Base-by-base conservation (phyloP, 2,113 vertebrate genomes). In the Sturnus vulgaris region DNA sequence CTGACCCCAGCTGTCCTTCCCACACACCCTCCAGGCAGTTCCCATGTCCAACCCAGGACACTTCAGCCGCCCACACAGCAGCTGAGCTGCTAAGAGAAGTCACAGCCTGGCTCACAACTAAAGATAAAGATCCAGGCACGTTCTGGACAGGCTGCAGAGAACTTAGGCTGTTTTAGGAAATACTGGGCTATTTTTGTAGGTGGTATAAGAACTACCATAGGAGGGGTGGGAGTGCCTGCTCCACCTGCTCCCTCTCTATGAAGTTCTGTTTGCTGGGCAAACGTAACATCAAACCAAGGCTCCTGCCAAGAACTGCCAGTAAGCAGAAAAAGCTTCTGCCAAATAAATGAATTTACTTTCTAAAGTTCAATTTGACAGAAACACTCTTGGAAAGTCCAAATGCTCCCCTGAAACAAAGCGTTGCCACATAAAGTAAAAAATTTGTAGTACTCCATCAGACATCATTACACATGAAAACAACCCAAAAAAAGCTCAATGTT, bases 221-320 rank as follows among this genome's bases (percentile, higher is more conserved):
- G 6, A 68, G 5, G 9, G 30, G 2, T 46, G 46, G 18, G 16
- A 76, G 4, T 79, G 57, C 19, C 73, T 87, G 57, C 31, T 82
- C 27, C 61, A 60, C 11, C 56, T 68, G 21, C n/a, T 25, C 39
- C 10, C n/a, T 25, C 39, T 10, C 7, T 5, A 0, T n/a, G 9
- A 71, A 89, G 40, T 60, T 84, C 33, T 71, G 27, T 5, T 61
- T 52, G 56, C 30, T 37, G 37, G 81, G 24, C 44, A 84, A 92
- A 75, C 0, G 0, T 11, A 80, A n/a, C 24, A 56, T 11, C 3
- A 0, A 76, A 44, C 22, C 24, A 79, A 56, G 0, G 4, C 13
- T 75, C 21, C 56, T 40, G 12, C 11, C 49, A 57, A 46, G 31
- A 91, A 28, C 30, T 18, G 42, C 11, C 3, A 76, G n/a, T 28